phyloP scores from a whole-genome alignment of 1,140 invertebrate genomes.

The Armadillidium nasatum region DNA sequence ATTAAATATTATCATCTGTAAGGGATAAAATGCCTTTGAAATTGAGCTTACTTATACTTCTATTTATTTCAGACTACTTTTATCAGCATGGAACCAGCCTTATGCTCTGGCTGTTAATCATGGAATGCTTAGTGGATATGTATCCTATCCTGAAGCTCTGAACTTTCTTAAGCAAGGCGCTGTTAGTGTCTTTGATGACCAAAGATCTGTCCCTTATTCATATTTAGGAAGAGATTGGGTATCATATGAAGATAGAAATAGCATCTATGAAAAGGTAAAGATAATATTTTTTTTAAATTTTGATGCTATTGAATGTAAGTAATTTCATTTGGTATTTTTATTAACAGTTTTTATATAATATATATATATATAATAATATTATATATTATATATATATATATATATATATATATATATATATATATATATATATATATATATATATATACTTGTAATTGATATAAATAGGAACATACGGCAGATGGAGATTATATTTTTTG shows the following conservation, averaged over 20 bases:
- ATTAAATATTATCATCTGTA: no score
- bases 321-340: no score
- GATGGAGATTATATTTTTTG: no score
- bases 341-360: no score
- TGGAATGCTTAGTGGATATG: constrained; percentile 67
- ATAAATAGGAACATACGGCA: no score
- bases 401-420: no score
- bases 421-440: no score
- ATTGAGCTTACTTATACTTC: neutral
- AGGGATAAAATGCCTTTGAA: neutral
- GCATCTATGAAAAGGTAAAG: constrained; percentile 66
- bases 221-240: constrained; percentile 74
- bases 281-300: no score
- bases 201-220: constrained; percentile 72
- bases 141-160: constrained; percentile 65
- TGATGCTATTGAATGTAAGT: no score
- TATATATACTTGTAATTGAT: no score
- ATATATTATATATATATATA: no score
- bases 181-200: constrained; percentile 58
- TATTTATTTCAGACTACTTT: constrained; percentile 65
- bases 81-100: constrained; percentile 60
- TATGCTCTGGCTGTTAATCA: constrained; percentile 65
- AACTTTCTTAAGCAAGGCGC: constrained; percentile 58
- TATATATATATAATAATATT: no score
- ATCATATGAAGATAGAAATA: constrained; percentile 74